These are phyloP conservation scores for Thalassarche chlororhynchos DNA, from an alignment of 2,113 vertebrate genomes.

Conservation along the genomic window DNA sequence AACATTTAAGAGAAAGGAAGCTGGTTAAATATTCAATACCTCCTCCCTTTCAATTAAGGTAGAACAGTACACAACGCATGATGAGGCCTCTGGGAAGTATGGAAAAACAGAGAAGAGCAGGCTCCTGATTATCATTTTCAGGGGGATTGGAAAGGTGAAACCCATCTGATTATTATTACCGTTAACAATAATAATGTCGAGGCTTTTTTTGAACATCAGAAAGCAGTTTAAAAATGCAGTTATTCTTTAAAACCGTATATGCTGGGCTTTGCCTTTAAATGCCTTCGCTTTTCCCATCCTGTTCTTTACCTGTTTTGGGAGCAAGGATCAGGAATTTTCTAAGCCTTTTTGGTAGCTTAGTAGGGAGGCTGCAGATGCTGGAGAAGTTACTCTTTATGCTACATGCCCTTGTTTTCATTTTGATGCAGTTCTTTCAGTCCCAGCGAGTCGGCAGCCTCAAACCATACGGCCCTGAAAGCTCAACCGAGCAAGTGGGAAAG, in stretches of 20 bases:
- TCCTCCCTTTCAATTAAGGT: slow-evolving; percentile 72
- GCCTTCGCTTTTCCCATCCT: not conserved
- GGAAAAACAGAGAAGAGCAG: slow-evolving; percentile 28
- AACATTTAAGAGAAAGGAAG: slow-evolving; percentile 62
- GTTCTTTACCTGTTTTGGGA: not conserved
- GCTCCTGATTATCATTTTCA: slow-evolving; percentile 47
- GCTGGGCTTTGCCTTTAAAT: not conserved
- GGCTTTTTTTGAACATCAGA: not conserved
- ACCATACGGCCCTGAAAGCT: not conserved
- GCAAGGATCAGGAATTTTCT: not conserved
- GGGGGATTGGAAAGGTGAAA: slow-evolving; percentile 32
- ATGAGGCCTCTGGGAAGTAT: slow-evolving; percentile 64
- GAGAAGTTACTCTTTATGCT: not conserved
- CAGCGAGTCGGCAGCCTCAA: not conserved
- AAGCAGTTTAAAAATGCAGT: not conserved
- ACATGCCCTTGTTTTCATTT: not conserved
- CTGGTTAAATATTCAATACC: slow-evolving; percentile 69
- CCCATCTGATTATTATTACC: not conserved
- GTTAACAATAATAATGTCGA: not conserved
- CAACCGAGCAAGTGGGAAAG: not conserved
- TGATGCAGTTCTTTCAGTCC: not conserved
- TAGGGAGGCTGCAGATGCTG: not conserved
- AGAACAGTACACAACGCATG: not conserved
- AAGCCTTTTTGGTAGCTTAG: not conserved
- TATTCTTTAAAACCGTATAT: fast-evolving